phyloP scores from a whole-genome alignment of 2,797 vertebrate genomes.

The Bothrops alternatus region DNA sequence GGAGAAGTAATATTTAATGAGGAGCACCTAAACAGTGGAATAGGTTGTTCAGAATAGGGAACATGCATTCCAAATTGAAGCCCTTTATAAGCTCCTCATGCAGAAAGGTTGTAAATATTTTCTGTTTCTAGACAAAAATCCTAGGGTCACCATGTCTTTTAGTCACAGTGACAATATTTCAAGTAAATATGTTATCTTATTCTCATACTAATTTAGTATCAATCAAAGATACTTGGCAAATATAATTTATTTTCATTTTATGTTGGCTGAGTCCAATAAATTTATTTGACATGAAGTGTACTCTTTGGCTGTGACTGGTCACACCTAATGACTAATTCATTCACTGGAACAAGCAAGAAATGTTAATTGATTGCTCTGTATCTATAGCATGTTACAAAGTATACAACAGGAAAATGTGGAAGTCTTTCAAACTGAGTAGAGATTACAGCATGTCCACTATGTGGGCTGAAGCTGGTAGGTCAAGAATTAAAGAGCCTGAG shows the following conservation, averaged over 20 bases:
- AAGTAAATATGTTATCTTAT: slow-evolving; percentile 38
- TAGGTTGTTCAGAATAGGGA: background rate
- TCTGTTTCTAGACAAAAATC: slow-evolving; percentile 43
- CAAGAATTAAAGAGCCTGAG: background rate
- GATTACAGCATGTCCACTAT: background rate
- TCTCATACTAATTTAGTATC: slow-evolving; percentile 7
- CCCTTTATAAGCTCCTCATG: background rate
- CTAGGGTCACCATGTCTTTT: slow-evolving; percentile 32
- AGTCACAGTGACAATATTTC: slow-evolving; percentile 23
- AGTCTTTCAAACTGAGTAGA: background rate
- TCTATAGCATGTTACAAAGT: slow-evolving; percentile 3
- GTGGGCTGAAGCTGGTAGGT: background rate
- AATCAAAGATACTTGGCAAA: slow-evolving; percentile 12
- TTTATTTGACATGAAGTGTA: background rate
- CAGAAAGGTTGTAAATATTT: background rate
- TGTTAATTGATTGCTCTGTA: slow-evolving; percentile 14
- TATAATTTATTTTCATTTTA: slow-evolving; percentile 31
- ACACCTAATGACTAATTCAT: slow-evolving; percentile 25
- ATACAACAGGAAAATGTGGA: background rate
- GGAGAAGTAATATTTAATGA: background rate
- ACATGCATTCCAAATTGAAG: background rate
- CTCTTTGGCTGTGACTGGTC: slow-evolving; percentile 24
- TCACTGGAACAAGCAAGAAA: slow-evolving; percentile 16
- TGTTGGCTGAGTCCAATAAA: slow-evolving; percentile 17
- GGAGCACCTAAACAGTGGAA: background rate